phyloP scores from a whole-genome alignment of 2,113 vertebrate genomes.

The Donacobius atricapilla region DNA sequence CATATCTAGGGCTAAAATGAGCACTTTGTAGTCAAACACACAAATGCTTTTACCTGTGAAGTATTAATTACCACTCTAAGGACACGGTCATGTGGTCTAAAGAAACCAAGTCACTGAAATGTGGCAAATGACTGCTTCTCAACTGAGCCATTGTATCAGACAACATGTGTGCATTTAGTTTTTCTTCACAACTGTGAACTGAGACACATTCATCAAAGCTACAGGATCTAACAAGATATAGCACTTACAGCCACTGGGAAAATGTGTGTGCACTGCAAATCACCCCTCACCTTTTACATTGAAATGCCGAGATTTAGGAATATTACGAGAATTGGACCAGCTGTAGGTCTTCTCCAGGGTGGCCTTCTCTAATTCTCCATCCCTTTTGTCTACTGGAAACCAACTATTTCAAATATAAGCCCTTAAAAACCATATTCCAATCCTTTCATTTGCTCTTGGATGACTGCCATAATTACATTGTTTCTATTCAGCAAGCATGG shows the following conservation, averaged over 20 bases:
- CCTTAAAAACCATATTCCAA: neutral
- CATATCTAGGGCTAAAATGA: neutral
- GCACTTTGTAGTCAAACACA: neutral
- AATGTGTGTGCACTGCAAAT: neutral
- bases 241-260: neutral
- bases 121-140: neutral
- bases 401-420: neutral
- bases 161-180: neutral
- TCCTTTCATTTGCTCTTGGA: conserved; percentile 13
- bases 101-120: neutral
- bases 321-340: neutral
- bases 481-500: neutral
- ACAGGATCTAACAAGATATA: neutral
- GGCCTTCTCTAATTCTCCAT: neutral
- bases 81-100: neutral
- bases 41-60: conserved; percentile 8
- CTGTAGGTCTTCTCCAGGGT: neutral
- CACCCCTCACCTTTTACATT: neutral
- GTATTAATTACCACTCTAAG: neutral
- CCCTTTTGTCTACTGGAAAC: neutral
- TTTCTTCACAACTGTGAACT: neutral
- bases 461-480: neutral
- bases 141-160: neutral
- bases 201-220: neutral
- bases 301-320: neutral